Evolutionary conservation across 2,888 invertebrate species (phyloP), one percentile per base, ranked within the genome.

Genomic region (Fragum fragum): DNA sequence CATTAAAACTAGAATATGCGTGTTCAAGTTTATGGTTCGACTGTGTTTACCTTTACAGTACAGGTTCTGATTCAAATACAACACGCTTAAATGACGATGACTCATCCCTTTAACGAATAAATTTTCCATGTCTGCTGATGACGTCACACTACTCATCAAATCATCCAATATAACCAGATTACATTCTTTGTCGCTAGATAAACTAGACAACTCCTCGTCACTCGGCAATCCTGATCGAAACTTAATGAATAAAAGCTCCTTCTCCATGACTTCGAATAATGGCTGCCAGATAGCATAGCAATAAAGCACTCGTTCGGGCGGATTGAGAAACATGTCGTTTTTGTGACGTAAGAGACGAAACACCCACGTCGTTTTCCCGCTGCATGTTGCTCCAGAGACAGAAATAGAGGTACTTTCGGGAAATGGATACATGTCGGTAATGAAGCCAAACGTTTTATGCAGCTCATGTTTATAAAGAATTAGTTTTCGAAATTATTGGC

Each of bases 201-300:
- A 39, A 11, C 6, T 21, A 11, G 23, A 26, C 52, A 79, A 23
- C 21, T 23, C 23, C 1, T 74, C 66, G 6, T 61, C 57, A 1
- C 42, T 68, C n/a, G 72, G 80, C 47, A 80, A 59, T 21, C 80
- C 76, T 16, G 68, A 18, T 16, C 57, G 72, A 71, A 80, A 81
- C 1, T 57, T 76, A 3, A 85, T 29, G 47, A 75, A 73, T 5
- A 79, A 70, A 1, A 84, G 29, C 21, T 76, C 70, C 55, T 68
- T 76, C 29, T 79, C 77, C 74, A 83, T 79, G 1, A 16, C 23
- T 5, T 79, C 79, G 55, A 74, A 85, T 26, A 85, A 11, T 11
- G 79, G 68, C 76, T 85, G 85, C 36, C 73, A 82, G 21, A 82
- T 78, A 39, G 77, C 77, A 61, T 80, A 85, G 36, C 85, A 85